Evolutionary conservation across 2,797 vertebrate genomes (phyloP).

Genomic region (Tapirus indicus): DNA sequence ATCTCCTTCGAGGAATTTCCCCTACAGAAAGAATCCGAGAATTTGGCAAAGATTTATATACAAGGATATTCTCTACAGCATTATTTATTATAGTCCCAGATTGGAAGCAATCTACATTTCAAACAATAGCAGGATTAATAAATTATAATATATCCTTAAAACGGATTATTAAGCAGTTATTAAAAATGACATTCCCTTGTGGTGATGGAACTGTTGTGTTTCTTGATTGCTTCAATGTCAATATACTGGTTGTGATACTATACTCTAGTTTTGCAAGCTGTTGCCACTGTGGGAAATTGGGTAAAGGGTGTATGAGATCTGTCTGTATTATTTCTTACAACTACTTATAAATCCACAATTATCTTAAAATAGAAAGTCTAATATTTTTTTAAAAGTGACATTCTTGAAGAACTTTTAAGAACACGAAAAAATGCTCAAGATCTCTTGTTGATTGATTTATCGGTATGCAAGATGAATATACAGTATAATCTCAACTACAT

Average conservation of each 20-base stretch:
- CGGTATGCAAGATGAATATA: not conserved
- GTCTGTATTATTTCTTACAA: constrained; percentile 16
- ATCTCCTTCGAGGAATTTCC: not conserved
- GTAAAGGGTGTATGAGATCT: not conserved
- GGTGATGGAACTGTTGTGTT: not conserved
- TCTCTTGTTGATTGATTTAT: not conserved
- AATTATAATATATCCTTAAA: not conserved
- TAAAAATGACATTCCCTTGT: not conserved
- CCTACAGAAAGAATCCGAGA: not conserved
- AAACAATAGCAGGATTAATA: not conserved
- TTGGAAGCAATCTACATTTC: not conserved
- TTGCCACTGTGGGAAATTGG: not conserved
- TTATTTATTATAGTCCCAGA: not conserved
- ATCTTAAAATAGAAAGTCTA: not conserved
- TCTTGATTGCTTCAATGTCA: not conserved
- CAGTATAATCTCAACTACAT: not conserved
- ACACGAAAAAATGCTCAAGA: not conserved
- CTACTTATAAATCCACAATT: not conserved
- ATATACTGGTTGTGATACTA: not conserved
- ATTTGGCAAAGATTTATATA: constrained; percentile 33
- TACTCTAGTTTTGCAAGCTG: not conserved
- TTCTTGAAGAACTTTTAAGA: constrained; percentile 42
- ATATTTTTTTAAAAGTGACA: not conserved
- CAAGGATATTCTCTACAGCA: not conserved
- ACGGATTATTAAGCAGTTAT: not conserved